Conservation (phyloP, 2,797 vertebrate genomes). For the Agapornis canus region DNA sequence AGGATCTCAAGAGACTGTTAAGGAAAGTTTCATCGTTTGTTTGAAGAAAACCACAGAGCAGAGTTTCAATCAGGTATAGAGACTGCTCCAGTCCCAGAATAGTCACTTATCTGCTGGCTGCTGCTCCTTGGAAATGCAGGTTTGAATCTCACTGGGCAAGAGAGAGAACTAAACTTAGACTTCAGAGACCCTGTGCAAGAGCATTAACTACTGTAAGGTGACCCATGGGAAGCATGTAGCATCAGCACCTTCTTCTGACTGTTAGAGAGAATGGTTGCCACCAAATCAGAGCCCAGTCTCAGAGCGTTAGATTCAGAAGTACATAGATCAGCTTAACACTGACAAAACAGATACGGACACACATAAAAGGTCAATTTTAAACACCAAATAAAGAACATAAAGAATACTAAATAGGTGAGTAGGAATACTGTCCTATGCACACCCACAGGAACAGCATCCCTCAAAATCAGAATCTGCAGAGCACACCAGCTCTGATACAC, state of each 20-base stretch:
- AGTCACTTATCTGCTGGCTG: conserved; percentile 26
- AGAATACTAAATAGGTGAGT: fast-evolving
- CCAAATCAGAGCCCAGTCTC: fast-evolving
- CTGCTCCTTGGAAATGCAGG: neutral
- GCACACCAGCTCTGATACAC: neutral
- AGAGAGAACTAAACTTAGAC: neutral
- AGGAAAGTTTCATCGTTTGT: neutral
- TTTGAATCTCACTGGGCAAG: neutral
- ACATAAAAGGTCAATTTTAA: neutral
- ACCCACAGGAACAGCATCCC: neutral
- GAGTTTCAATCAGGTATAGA: neutral
- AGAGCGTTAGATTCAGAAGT: fast-evolving
- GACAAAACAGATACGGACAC: neutral
- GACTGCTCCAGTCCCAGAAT: neutral
- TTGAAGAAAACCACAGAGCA: neutral
- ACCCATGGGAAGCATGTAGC: fast-evolving
- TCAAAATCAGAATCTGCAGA: neutral
- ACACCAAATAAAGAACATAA: neutral
- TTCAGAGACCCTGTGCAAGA: fast-evolving
- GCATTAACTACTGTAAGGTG: neutral
- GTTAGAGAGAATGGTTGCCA: neutral
- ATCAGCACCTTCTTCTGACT: neutral
- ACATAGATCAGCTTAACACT: neutral
- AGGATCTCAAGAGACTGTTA: neutral
- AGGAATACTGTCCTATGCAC: neutral